Evolutionary conservation across 35 echinoderm and acorn worm species (phyloP).

Genomic region (Apostichopus californicus): DNA sequence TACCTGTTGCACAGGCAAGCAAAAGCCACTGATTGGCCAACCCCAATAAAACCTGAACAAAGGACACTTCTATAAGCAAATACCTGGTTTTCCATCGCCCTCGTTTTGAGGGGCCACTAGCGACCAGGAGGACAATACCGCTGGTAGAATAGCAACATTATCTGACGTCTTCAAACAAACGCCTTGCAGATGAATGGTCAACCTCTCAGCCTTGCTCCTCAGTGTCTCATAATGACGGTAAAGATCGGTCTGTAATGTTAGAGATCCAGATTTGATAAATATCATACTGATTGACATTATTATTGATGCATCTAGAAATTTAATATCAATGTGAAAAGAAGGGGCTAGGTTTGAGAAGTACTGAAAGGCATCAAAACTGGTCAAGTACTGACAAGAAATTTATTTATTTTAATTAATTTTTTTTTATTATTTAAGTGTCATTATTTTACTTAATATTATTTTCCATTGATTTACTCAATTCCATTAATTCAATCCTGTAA

Average conservation of each 20-base stretch:
- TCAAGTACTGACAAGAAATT: no score
- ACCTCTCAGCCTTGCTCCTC: neutral
- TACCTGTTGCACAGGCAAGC: no score
- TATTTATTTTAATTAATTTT: no score
- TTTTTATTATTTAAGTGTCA: neutral
- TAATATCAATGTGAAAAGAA: no score
- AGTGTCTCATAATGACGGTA: slow-evolving; percentile 31
- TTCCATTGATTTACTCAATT: neutral
- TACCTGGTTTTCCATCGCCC: neutral
- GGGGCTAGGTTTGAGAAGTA: no score
- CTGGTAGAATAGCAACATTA: neutral
- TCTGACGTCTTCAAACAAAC: neutral
- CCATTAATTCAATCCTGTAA: neutral
- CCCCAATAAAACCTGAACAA: no score
- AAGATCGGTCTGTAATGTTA: slow-evolving; percentile 5
- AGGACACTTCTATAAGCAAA: no score
- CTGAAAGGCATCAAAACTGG: no score
- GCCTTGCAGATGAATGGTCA: neutral
- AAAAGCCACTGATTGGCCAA: no score
- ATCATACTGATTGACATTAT: no score
- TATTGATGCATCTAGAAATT: no score
- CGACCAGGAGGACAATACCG: slow-evolving; percentile 4
- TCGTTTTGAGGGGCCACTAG: neutral
- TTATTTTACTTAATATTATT: no score
- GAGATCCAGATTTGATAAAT: neutral